Evolutionary conservation across 2,797 vertebrate genomes (phyloP).

Genomic region (Amblyraja radiata): DNA sequence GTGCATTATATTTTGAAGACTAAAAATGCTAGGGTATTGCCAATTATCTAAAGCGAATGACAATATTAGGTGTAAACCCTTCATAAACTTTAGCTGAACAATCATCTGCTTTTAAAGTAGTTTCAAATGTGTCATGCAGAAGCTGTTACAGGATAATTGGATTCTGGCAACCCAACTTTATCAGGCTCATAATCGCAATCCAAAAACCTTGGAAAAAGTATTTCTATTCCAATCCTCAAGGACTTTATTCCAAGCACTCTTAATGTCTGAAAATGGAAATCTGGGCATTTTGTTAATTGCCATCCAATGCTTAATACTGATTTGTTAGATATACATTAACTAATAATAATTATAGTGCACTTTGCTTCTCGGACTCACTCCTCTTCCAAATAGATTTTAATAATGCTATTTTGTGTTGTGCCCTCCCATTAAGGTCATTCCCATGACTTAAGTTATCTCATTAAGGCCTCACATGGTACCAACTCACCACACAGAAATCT

Average conservation of each 20-base stretch:
- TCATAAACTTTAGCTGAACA: neutral
- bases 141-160: neutral
- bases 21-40: neutral
- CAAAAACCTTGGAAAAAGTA: neutral
- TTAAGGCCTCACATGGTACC: no score
- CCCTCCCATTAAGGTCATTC: no score
- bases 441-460: no score
- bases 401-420: no score
- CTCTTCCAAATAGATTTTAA: no score
- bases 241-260: neutral
- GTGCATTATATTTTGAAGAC: neutral
- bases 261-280: neutral
- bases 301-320: no score
- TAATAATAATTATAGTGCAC: no score
- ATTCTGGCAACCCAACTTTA: neutral
- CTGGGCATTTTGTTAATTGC: neutral
- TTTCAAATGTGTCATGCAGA: neutral
- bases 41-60: neutral
- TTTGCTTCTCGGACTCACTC: no score
- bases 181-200: neutral
- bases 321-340: no score
- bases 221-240: neutral
- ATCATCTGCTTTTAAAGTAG: constrained; percentile 4
- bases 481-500: no score
- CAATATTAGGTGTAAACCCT: neutral